Evolutionary conservation across 64 coral and sea anemone species (phyloP), one percentile per base, ranked within the genome.

Genomic region (Dendrophyllia cribrosa): DNA sequence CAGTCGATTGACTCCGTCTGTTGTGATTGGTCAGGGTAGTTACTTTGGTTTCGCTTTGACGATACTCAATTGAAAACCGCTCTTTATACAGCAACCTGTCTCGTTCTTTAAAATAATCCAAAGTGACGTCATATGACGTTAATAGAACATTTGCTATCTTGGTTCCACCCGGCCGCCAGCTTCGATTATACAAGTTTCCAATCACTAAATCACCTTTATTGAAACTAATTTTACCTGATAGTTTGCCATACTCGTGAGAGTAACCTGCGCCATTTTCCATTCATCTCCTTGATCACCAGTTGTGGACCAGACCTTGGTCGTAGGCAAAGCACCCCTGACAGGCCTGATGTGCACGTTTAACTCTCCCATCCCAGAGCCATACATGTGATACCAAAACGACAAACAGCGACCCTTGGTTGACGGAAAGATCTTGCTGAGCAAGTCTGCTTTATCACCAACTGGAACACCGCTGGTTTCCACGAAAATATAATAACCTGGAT

Each of bases 301-400:
- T 67, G 68, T 46, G 21, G 76, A 73, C 95, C 95, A 97, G 11
- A 97, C 58, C 51, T 67, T 75, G 11, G 43, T 73, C 80, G 62
- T 43, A 1, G 50, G 64, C 34, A 34, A 34, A 34, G 34, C 34
- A 25, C 67, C 50, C 52, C 4, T 75, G 14, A 47, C 10, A 70
- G 76, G 55, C 14, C 94, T 87, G 4, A 97, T 52, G 45, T 97
- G 91, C 59, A 97, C 95, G 51, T 91, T 93, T 50, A 97, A 80
- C 0, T 87, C 87, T 80, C 95, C 92, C 11, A 79, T 94, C 4
- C 74, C 67, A 45, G 82, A 65, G 2, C 95, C 95, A 10, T 94
- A 93, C 95, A 97, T 97, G 76, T 97, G 95, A 34, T 93, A 94
- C 85, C 78, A 97, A 86, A 97, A 97, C 4, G 87, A 58, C 20